Evolutionary conservation across 2,113 vertebrate genomes (phyloP).

Genomic region (Neofelis nebulosa): DNA sequence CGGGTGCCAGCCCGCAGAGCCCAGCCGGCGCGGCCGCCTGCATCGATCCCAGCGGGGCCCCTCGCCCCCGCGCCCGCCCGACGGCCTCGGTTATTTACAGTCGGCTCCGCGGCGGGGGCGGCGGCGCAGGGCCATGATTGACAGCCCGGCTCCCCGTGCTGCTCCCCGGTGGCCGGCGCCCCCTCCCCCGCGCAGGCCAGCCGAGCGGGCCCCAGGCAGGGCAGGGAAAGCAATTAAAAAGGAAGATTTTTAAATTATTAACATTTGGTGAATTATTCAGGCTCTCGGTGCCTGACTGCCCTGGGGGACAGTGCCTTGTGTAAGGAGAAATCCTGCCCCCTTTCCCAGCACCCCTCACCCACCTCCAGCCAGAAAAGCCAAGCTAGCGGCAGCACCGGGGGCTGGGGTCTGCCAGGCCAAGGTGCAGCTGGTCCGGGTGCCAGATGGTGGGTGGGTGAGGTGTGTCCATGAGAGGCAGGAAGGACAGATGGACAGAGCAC

Average conservation of each 20-base stretch:
- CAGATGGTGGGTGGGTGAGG: not conserved
- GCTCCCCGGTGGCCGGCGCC: slow-evolving; percentile 30
- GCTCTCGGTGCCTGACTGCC: slow-evolving; percentile 80
- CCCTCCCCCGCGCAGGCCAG: slow-evolving; percentile 37
- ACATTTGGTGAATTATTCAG: slow-evolving; percentile 87
- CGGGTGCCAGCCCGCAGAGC: slow-evolving; percentile 61
- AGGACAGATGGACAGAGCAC: not conserved
- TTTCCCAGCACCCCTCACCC: not conserved
- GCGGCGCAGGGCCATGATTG: slow-evolving; percentile 55
- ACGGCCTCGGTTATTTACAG: slow-evolving; percentile 11
- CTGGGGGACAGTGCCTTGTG: slow-evolving; percentile 58
- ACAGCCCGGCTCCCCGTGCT: slow-evolving; percentile 34
- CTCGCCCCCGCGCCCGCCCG: not conserved
- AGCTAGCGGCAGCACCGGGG: not conserved
- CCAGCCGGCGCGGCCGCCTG: slow-evolving; percentile 58
- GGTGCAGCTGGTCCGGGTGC: not conserved
- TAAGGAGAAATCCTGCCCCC: slow-evolving; percentile 37
- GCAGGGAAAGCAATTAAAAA: slow-evolving; percentile 83
- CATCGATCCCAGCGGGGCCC: slow-evolving; percentile 49
- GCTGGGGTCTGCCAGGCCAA: not conserved
- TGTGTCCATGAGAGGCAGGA: not conserved
- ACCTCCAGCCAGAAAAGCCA: not conserved
- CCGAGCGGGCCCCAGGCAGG: slow-evolving; percentile 66
- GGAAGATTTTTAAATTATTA: slow-evolving; percentile 86
- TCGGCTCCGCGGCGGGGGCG: slow-evolving; percentile 2